Base-by-base conservation (phyloP, 2,888 invertebrate species). In the Hyalella azteca region DNA sequence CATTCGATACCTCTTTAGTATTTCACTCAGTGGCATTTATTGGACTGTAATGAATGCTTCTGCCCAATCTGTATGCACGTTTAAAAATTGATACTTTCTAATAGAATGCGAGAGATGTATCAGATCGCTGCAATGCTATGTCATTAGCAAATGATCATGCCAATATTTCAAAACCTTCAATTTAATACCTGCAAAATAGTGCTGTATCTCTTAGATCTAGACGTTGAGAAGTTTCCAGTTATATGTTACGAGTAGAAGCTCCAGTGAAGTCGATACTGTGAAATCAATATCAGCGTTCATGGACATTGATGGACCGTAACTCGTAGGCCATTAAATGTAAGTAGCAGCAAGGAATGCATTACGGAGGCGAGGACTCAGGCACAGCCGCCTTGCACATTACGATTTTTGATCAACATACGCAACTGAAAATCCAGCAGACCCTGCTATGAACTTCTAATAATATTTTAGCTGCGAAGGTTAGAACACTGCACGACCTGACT, bases 241-340 rank as follows among this genome's bases (percentile, higher is more conserved):
- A 29, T 36, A 66, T 66, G 39, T 29, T 19, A 36, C 15, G 66
- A 36, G 19, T 36, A 2, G 4, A 66, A 19, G 15, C 66, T 19
- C 5, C 22, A 29, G 22, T 66, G 39, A 36, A 66, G 29, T 66
- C 66, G 32, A 32, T 36, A 11, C 66, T 36, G 9, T 66, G 66
- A 66, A 66, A 66, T 66, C 66, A 66, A 66, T 66, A 66, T 32
- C 66, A 66, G 66, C 19, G 36, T 7, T 36, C 2, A 29, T 15
- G 66, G 66, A 66, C 66, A 66, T 19, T 66, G 66, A 66, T 66
- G 36, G 66, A 39, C 36, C 66, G 19, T 66, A 66, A 66, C 36
- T 66, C 7, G 66, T 11, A 4, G 1, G 36, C 32, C 36, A 66
- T 66, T 66, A 66, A 36, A 66, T 66, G 66, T 66, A 66, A 66